Evolutionary conservation across 2,888 invertebrate genomes (phyloP).

Genomic region (Onthophagus sagittarius): DNA sequence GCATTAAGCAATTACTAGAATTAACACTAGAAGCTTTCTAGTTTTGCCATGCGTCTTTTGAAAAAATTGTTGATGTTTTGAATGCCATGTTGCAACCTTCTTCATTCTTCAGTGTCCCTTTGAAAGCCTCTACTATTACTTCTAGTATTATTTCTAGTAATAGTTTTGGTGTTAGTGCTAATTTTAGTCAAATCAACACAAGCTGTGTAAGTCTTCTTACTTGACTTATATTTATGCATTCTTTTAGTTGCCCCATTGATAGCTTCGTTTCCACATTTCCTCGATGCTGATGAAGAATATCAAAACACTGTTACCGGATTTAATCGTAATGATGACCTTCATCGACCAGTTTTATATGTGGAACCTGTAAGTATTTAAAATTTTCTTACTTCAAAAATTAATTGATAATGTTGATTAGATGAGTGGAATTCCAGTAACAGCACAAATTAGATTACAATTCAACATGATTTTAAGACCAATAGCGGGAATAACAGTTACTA

Average conservation of each 20-base stretch:
- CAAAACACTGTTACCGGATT: slow-evolving; percentile 56
- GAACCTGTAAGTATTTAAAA: slow-evolving; percentile 62
- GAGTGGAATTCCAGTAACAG: slow-evolving; percentile 60
- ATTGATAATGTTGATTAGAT: slow-evolving; percentile 27
- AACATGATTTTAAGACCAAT: slow-evolving; percentile 62
- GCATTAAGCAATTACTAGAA: too few relatives aligned
- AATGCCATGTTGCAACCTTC: too few relatives aligned
- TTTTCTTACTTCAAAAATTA: neutral
- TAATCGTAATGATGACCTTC: slow-evolving; percentile 54
- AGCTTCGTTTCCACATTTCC: slow-evolving; percentile 69
- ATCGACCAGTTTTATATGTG: slow-evolving; percentile 64
- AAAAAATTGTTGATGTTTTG: too few relatives aligned
- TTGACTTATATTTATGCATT: neutral
- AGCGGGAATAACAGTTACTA: slow-evolving; percentile 7
- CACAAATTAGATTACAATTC: slow-evolving; percentile 65
- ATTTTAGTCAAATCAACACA: too few relatives aligned
- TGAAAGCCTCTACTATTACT: too few relatives aligned
- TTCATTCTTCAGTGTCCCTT: too few relatives aligned
- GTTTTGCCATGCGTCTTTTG: too few relatives aligned
- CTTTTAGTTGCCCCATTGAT: slow-evolving; percentile 64
- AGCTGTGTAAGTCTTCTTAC: too few relatives aligned
- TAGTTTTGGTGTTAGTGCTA: too few relatives aligned
- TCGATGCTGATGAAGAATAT: slow-evolving; percentile 49
- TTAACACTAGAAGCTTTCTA: too few relatives aligned
- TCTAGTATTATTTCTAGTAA: too few relatives aligned